Evolutionary conservation across 2,797 vertebrate genomes (phyloP), one percentile per base, ranked within the genome.

Genomic region (Spondyliosoma cantharus): DNA sequence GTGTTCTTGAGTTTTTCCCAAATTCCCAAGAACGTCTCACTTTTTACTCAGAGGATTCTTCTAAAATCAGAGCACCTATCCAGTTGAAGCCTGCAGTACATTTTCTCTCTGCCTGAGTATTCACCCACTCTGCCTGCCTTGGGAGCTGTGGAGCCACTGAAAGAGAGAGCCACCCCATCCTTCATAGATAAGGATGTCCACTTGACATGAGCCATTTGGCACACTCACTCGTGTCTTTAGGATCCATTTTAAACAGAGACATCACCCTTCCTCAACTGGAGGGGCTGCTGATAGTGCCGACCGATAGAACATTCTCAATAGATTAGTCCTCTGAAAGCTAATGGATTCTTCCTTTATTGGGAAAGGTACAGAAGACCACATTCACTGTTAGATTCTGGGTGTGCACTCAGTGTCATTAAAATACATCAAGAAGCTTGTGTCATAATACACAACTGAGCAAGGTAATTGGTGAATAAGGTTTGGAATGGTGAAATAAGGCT

Each of bases 201-300:
- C 94, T 95, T 94, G 91, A 95, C 92, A 87, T 52, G 57, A 90
- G 88, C 92, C 93, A 92, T 91, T 86, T 94, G 90, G 82, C 49
- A 11, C 16, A 13, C 66, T 86, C 84, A 27, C 74, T 87, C 91
- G 89, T 82, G 92, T 93, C 88, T 89, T 90, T 77, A 64, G 88
- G 87, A 74, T 92, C 90, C 92, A 90, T 94, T 94, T 95, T 92
- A 92, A 94, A 94, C 88, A 81, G 85, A 91, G 92, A 92, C 89
- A 71, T 79, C 84, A 52, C 59, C 80, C 88, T 86, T 92, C 90
- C 87, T 86, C 80, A 74, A 56, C 76, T 86, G 81, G 87, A 94
- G 93, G 85, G 85, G 66, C 72, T 82, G 57, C 88, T 91, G 94
- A 95, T 95, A 95, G 86, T 54, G 85, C 7, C 1, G 4, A 42